Evolutionary conservation across 2,113 vertebrate genomes (phyloP), one percentile per base, ranked within the genome.

Genomic region (Nibea albiflora): DNA sequence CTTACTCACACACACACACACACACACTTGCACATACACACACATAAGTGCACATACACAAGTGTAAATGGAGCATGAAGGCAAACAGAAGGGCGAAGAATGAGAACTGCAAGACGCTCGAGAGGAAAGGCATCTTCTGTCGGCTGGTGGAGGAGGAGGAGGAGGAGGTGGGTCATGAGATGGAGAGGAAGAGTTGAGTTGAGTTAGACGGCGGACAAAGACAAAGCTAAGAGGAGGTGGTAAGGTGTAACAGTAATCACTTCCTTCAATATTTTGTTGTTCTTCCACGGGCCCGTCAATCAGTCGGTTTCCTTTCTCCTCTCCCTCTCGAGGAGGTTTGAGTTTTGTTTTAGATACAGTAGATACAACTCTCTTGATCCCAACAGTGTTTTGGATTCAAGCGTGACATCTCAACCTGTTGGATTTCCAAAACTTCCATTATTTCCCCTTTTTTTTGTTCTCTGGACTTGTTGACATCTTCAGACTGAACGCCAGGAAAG

Each of bases 11-110:
- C 58, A 22, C 54, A 4, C 70, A n/a, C n/a, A n/a, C n/a, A 60
- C 53, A 42, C 70, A 53, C 73, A 62, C 35, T 31, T 31, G 7
- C 35, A 4, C 70, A 60, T 39, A 62, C 81, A 66, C 81, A 80
- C 84, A 78, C 72, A 83, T 5, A 62, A 0, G 75, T 9, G 26
- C 80, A 80, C 78, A 86, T 35, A 64, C 73, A 81, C 62, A 35
- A 28, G 77, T 83, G 60, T 84, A 89, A 89, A 90, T 89, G 88
- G 64, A 90, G 90, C 91, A 73, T 90, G 90, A 88, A 87, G 85
- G 73, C 80, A 88, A 90, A 88, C 60, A 65, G 82, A 74, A 76
- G 81, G 58, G 76, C 50, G 72, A 71, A 75, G 66, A 91, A 84
- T 10, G 76, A 87, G 76, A 81, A 87, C 83, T 69, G 82, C 83